Conservation (phyloP, 2,888 invertebrate genomes). For the Ornithoptera priamus region DNA sequence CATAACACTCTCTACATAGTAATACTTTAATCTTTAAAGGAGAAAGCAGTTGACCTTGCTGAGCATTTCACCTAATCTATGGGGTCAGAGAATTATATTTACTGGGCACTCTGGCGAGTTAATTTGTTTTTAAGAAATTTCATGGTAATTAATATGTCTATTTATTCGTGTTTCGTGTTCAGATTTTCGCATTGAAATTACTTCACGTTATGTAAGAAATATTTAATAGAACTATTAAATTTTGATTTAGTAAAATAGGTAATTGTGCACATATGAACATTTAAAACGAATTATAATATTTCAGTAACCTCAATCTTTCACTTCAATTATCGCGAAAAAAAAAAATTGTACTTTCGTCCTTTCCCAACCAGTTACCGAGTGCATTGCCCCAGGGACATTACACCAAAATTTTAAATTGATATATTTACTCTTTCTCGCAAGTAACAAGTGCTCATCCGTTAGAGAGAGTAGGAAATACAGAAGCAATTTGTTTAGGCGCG, state of each 20-base stretch:
- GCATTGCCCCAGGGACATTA: conserved; percentile 69
- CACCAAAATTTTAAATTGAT: conserved; percentile 69
- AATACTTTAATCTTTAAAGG: conserved; percentile 33
- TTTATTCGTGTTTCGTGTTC: no score
- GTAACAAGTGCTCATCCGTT: conserved; percentile 37
- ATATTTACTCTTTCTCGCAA: conserved; percentile 53
- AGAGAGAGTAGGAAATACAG: conserved; percentile 47
- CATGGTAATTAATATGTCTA: no score
- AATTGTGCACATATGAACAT: background rate
- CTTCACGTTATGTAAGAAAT: background rate
- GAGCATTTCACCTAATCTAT: conserved; percentile 29
- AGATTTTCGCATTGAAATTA: background rate
- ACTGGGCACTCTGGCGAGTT: background rate
- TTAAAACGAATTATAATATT: conserved; percentile 16
- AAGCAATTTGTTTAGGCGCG: conserved; percentile 56
- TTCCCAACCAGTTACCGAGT: conserved; percentile 71
- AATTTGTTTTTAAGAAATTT: background rate
- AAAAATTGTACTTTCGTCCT: conserved; percentile 78
- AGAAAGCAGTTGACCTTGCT: conserved; percentile 41
- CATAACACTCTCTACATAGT: conserved; percentile 34
- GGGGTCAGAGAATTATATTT: conserved; percentile 18
- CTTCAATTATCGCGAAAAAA: conserved; percentile 61
- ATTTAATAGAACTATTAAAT: background rate
- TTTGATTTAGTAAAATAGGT: background rate
- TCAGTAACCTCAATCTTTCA: conserved; percentile 50